Evolutionary conservation across 2,888 invertebrate genomes (phyloP).

Genomic region (Coenonympha glycerion): DNA sequence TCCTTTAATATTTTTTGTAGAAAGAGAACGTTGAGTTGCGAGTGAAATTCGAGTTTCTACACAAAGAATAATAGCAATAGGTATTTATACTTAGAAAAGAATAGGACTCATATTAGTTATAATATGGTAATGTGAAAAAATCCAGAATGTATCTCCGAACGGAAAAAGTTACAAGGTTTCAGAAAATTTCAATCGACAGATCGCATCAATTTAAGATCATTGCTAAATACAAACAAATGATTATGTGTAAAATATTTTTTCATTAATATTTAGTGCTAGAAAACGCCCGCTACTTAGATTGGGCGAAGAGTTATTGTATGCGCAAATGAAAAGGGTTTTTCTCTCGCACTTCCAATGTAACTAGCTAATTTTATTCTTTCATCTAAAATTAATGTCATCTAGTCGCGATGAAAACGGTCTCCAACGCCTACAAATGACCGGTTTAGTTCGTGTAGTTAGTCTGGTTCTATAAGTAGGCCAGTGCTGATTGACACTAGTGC

Average conservation of each 20-base stretch:
- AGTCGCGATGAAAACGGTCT: slow-evolving; percentile 14
- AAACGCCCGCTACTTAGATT: slow-evolving; percentile 9
- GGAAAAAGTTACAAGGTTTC: no score
- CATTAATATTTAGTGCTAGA: slow-evolving; percentile 13
- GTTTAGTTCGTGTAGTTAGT: slow-evolving; percentile 25
- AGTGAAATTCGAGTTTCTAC: background rate
- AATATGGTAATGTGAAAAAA: no score
- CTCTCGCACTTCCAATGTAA: background rate
- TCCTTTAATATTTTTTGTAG: slow-evolving; percentile 1
- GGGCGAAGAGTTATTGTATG: background rate
- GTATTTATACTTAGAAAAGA: background rate
- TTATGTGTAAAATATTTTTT: slow-evolving; percentile 23
- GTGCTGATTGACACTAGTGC: slow-evolving; percentile 29
- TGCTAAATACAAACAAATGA: no score
- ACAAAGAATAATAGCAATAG: background rate
- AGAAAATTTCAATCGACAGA: no score
- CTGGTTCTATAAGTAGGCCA: slow-evolving; percentile 29
- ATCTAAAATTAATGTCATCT: background rate
- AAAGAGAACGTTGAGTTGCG: background rate
- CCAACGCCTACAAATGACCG: slow-evolving; percentile 20
- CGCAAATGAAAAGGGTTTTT: background rate
- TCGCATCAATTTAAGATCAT: no score
- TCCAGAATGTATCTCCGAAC: no score
- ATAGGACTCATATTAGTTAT: no score
- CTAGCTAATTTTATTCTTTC: background rate